phyloP scores from a whole-genome alignment of 2,888 invertebrate species.

The Crioceris asparagi region DNA sequence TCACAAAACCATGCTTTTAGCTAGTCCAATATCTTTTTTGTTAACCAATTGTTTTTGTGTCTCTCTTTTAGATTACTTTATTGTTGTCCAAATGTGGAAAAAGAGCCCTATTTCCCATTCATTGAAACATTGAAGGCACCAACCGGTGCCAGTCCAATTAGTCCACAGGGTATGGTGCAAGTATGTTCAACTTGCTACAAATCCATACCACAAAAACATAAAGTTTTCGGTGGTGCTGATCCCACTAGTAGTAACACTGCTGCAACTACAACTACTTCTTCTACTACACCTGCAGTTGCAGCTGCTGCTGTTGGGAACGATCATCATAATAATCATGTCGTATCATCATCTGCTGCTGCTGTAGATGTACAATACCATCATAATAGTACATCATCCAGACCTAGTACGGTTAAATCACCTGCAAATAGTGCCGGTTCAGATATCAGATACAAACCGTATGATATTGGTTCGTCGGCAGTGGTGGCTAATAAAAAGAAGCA shows the following conservation, averaged over 20 bases:
- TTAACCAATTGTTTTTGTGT: too few relatives aligned
- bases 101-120: slow-evolving; percentile 85
- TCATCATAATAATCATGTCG: too few relatives aligned
- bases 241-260: slow-evolving; percentile 25
- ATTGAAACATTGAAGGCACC: slow-evolving; percentile 71
- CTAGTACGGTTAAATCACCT: slow-evolving; percentile 44
- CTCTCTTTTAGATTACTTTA: slow-evolving; percentile 52
- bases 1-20: too few relatives aligned
- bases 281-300: too few relatives aligned
- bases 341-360: too few relatives aligned
- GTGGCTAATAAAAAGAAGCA: slow-evolving; percentile 42
- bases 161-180: slow-evolving; percentile 83
- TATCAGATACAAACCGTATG: slow-evolving; percentile 50
- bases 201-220: slow-evolving; percentile 63
- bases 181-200: slow-evolving; percentile 82
- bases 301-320: too few relatives aligned
- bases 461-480: slow-evolving; percentile 40
- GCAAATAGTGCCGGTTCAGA: slow-evolving; percentile 44
- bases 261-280: too few relatives aligned
- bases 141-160: slow-evolving; percentile 78
- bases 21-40: too few relatives aligned
- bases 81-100: slow-evolving; percentile 72
- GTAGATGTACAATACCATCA: slow-evolving; percentile 34
- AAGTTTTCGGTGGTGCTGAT: slow-evolving; percentile 45
- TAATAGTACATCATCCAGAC: slow-evolving; percentile 32